A percentile compares a stretch with the other conserved stretches of the same genome.
These are phyloP conservation scores for Corythornis vintsioides DNA, from an alignment of 2,113 vertebrate species.

Conservation along the genomic window DNA sequence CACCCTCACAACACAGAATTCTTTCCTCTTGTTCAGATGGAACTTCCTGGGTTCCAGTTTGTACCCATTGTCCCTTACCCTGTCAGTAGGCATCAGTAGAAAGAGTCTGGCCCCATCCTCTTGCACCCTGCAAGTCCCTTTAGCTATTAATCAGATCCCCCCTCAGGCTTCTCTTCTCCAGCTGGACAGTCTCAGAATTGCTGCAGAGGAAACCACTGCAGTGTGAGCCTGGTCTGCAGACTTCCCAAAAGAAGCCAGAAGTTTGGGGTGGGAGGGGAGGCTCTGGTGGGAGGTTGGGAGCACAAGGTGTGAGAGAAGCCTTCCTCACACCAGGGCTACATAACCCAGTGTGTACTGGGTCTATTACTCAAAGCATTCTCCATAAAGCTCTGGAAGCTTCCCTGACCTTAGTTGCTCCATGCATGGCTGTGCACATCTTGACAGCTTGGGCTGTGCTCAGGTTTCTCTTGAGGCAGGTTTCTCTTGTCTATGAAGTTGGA, in stretches of 20 bases:
- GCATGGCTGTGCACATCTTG: no score
- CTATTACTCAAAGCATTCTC: neutral
- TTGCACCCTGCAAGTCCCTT: neutral
- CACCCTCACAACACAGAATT: neutral
- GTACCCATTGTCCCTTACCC: neutral
- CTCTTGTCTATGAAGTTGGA: neutral
- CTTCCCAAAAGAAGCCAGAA: neutral
- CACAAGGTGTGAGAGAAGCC: neutral
- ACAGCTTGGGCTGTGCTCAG: neutral
- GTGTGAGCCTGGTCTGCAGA: neutral
- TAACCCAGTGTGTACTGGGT: fast-evolving
- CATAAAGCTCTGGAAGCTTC: neutral
- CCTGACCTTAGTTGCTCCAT: neutral
- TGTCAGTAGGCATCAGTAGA: neutral
- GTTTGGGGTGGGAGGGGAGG: no score
- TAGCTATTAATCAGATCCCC: neutral
- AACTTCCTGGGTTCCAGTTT: neutral
- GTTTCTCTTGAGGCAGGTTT: neutral
- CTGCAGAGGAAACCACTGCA: neutral
- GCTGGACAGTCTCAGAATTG: neutral
- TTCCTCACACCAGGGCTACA: neutral
- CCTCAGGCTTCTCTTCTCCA: neutral
- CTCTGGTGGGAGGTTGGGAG: neutral
- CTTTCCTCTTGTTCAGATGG: neutral
- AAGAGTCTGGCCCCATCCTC: neutral